Conservation (phyloP, 2,888 invertebrate genomes). For the Sympetrum striolatum region DNA sequence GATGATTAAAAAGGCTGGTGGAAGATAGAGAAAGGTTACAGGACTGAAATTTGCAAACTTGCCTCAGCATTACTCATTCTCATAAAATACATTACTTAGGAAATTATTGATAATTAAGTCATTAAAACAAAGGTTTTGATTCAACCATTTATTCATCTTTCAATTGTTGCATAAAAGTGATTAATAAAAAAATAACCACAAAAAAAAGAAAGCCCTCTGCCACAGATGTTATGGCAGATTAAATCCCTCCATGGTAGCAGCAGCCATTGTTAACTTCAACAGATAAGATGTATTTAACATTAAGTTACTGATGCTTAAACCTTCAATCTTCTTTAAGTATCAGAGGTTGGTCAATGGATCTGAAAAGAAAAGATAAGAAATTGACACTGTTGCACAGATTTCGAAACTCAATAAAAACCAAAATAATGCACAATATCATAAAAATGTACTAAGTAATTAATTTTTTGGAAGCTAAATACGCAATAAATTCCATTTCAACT, state of each 20-base stretch:
- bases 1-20: too few relatives aligned
- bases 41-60: background rate
- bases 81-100: background rate
- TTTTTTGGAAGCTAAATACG: too few relatives aligned
- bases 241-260: background rate
- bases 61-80: background rate
- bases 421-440: background rate
- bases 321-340: background rate
- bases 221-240: background rate
- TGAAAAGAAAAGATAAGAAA: background rate
- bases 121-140: background rate
- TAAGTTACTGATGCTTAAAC: background rate
- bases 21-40: too few relatives aligned
- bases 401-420: background rate
- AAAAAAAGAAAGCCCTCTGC: constrained; percentile 24
- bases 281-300: background rate
- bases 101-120: background rate
- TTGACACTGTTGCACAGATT: background rate
- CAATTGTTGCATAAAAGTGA: background rate
- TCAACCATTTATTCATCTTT: constrained; percentile 35
- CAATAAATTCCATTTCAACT: too few relatives aligned
- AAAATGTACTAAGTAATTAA: background rate
- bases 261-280: background rate
- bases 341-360: constrained; percentile 11
- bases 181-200: constrained; percentile 37